Base-by-base conservation (phyloP, 2,113 vertebrate genomes). In the Vidua macroura region DNA sequence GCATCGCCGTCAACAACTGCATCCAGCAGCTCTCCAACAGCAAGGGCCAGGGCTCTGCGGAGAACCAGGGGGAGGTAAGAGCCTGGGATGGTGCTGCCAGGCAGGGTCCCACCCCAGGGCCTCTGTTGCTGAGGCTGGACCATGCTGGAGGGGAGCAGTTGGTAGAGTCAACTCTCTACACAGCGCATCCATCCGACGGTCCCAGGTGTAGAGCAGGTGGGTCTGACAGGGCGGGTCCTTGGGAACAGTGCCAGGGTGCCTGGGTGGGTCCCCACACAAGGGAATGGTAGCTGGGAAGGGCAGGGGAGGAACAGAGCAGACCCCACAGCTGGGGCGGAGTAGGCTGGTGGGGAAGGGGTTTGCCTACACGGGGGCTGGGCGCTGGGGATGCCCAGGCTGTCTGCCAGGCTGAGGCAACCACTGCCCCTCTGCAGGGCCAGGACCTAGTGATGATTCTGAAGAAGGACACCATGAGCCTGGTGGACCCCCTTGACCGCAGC, bases 381-480 rank as follows among this genome's bases (percentile, higher is more conserved):
- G 43, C n/a, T 60, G 60, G 49, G 28, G 8, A 15, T 10, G 8
- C 33, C 43, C 66, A 59, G 75, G 51, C 37, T 4, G 1, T 13
- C 52, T 63, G 66, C 74, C 37, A 49, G 49, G 53, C 69, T 96
- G 75, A 93, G 56, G 60, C 49, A 64, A 27, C 33, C 4, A 1
- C 31, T 85, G 53, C 55, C 39, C 70, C 55, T 52, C 62, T 33
- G 27, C 96, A 99, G 99, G 99, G 98, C 78, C 98, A 98, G 85
- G 98, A 99, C 92, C 99, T 99, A 98, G 98, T 99, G 97, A 98
- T 99, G 98, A 98, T 99, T 76, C 97, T 99, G 94, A 99, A 99
- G 98, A 99, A 99, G 92, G 99, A 99, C 96, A 99, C 98, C 19
- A 97, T 99, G 96, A 99, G 98, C 75, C 95, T 99, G 51, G 97